Base-by-base conservation (phyloP, 2,888 invertebrate species). In the Platerodrilus igneus region DNA sequence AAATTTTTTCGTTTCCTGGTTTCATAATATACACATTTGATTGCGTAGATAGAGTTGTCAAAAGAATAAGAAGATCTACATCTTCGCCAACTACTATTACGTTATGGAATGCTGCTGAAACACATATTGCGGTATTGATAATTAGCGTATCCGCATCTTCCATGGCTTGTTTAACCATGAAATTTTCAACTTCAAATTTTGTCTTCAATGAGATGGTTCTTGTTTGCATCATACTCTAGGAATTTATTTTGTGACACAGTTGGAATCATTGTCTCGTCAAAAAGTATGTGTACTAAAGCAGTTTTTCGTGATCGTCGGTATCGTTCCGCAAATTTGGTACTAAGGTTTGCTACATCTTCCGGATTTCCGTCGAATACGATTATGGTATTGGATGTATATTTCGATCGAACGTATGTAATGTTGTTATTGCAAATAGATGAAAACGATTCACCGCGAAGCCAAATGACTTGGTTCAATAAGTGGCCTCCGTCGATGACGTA, bases 401-500 rank as follows among this genome's bases (percentile, higher is more conserved):
- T 17, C 21, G 18, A 37, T 40, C 36, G 27, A 28, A 58, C 50
- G 42, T 45, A 55, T 17, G 21, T 14, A 11, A 58, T 42, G 43
- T 54, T 56, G 34, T 39, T 50, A 31, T 32, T 38, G 36, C 48
- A 51, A 40, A 57, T 55, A 27, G 37, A 42, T 38, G 38, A 30
- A 44, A 52, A 48, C 25, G 37, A 29, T 29, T 29, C 18, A 27
- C 37, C 44, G 32, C 37, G 39, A 34, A 48, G 32, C 53, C 53
- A 57, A 33, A 52, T 33, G 26, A 56, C 54, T 47, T 45, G 23
- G 29, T 53, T 53, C 26, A 57, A 40, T 31, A 57, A 38, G 36
- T 43, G 52, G 41, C 51, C 56, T 40, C 51, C 55, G 30, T 56
- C 53, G 30, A 57, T 41, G n/a, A n/a, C n/a, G 41, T 53, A 43